Conservation (phyloP, 1,140 invertebrate genomes). For the Drosophila arawakana region DNA sequence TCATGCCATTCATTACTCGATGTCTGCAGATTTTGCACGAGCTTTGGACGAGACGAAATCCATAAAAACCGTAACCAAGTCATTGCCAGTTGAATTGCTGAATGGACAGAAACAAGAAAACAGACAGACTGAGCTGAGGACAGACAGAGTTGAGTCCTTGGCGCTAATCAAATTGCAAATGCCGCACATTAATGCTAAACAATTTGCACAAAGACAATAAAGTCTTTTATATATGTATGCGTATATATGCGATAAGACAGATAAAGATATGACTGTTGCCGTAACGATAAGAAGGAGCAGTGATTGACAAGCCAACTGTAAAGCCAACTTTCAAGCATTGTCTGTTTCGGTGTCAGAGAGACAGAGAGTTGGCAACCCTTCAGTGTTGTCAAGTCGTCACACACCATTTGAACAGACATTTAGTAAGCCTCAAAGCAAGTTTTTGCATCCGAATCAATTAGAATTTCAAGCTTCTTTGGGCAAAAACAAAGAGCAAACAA, state of each 20-base stretch:
- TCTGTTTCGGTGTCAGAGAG: neutral
- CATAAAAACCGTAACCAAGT: constrained; percentile 30
- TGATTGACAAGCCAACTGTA: constrained; percentile 32
- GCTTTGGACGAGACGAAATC: constrained; percentile 35
- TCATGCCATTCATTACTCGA: constrained; percentile 61
- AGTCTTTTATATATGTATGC: constrained; percentile 26
- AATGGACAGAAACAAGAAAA: too few relatives aligned
- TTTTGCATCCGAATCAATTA: constrained; percentile 53
- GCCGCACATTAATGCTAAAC: constrained; percentile 41
- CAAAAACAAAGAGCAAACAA: constrained; percentile 21
- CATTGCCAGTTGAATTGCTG: constrained; percentile 16
- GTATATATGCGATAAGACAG: neutral
- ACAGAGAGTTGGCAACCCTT: constrained; percentile 1
- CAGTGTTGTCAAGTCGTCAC: constrained; percentile 45
- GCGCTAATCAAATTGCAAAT: constrained; percentile 57
- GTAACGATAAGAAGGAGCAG: constrained; percentile 22
- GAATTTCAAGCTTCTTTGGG: constrained; percentile 4
- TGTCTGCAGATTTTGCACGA: constrained; percentile 45
- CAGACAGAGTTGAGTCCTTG: neutral
- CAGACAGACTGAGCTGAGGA: too few relatives aligned
- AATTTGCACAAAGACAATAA: constrained; percentile 51
- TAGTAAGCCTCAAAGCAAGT: constrained; percentile 23
- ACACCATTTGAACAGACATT: constrained; percentile 31
- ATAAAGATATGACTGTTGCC: constrained; percentile 19
- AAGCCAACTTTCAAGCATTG: constrained; percentile 6